These are phyloP conservation scores for Denticeps clupeoides DNA, from an alignment of 2,797 vertebrate genomes.

Conservation along the genomic window DNA sequence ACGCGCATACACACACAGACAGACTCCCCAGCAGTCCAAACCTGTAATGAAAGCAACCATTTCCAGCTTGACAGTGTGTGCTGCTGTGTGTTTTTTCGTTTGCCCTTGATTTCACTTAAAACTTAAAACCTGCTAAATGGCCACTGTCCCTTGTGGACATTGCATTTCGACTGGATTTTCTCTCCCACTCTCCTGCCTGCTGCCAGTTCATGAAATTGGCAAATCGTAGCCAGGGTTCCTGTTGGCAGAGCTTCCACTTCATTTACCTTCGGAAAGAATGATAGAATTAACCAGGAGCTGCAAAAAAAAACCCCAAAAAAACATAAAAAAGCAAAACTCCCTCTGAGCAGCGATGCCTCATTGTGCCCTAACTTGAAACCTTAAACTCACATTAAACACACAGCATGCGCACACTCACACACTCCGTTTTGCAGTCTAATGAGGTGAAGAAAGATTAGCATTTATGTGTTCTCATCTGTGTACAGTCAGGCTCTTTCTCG, in stretches of 20 bases:
- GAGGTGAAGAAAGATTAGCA: not conserved
- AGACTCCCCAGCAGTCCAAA: not conserved
- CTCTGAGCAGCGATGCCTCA: too few relatives aligned
- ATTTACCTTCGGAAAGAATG: too few relatives aligned
- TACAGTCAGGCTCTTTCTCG: not conserved
- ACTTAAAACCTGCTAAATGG: not conserved
- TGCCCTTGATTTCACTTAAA: not conserved
- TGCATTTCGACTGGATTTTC: not conserved
- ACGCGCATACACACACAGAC: not conserved
- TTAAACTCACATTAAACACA: too few relatives aligned
- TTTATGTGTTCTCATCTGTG: not conserved
- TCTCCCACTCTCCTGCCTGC: not conserved
- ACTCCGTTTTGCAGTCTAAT: conserved; percentile 1
- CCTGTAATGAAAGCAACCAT: too few relatives aligned
- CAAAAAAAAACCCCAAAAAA: too few relatives aligned
- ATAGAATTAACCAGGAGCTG: too few relatives aligned
- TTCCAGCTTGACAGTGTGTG: too few relatives aligned
- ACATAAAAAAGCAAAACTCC: too few relatives aligned
- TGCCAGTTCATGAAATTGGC: too few relatives aligned
- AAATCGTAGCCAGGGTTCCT: too few relatives aligned
- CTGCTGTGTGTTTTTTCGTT: conserved; percentile 12
- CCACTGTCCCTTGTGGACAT: not conserved
- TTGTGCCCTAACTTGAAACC: too few relatives aligned
- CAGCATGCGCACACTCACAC: conserved; percentile 3
- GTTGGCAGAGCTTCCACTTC: too few relatives aligned